phyloP scores from a whole-genome alignment of 2,888 invertebrate genomes.

The Slavum lentiscoides region DNA sequence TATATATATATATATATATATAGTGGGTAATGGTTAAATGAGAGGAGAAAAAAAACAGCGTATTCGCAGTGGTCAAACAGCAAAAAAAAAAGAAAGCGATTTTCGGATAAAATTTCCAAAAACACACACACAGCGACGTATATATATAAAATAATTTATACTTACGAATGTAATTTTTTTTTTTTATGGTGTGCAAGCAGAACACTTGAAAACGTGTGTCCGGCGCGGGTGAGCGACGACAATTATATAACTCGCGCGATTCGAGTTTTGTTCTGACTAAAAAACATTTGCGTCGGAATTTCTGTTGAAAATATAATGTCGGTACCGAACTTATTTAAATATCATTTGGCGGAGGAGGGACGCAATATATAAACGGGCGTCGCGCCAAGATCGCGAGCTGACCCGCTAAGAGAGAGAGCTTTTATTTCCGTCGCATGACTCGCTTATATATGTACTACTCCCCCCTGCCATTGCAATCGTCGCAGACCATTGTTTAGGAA shows the following conservation, averaged over 20 bases:
- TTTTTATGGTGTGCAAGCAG: background rate
- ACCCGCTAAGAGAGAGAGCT: conserved; percentile 35
- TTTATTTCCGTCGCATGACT: conserved; percentile 45
- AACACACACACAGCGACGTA: no score
- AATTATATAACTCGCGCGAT: conserved; percentile 22
- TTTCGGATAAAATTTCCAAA: background rate
- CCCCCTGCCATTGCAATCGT: background rate
- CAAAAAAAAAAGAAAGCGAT: background rate
- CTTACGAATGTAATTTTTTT: background rate
- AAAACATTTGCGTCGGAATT: conserved; percentile 18
- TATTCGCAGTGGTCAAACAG: background rate
- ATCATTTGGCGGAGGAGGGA: conserved; percentile 14
- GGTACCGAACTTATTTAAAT: conserved; percentile 29
- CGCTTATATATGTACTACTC: no score
- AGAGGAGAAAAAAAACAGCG: background rate
- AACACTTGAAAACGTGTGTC: background rate
- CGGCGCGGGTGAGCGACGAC: background rate
- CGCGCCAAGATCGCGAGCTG: conserved; percentile 21
- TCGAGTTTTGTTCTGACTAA: conserved; percentile 8
- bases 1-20: no score
- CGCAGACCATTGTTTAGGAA: conserved; percentile 22
- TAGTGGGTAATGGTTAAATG: background rate
- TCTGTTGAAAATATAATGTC: background rate
- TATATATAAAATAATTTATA: background rate
- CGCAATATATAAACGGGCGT: conserved; percentile 7